phyloP scores from a whole-genome alignment of 2,797 vertebrate species.

The Sebastolobus alascanus region DNA sequence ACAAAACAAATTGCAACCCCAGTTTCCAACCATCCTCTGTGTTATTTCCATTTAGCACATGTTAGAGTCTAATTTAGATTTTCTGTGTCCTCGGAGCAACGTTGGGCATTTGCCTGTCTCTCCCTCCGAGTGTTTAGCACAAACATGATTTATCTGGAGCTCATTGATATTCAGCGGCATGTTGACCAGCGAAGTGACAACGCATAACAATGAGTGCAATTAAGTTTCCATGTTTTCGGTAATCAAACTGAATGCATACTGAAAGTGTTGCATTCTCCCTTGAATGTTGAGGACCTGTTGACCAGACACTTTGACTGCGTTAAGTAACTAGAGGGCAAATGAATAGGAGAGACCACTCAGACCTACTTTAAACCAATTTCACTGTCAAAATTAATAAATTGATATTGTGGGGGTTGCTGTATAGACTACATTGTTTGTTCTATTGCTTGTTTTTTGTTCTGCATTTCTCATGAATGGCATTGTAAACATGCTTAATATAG shows the following conservation, averaged over 20 bases:
- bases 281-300: conserved; percentile 67
- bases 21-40: conserved; percentile 21
- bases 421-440: background rate
- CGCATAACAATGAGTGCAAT: conserved; percentile 83
- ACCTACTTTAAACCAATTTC: background rate
- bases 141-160: conserved; percentile 74
- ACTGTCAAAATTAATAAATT: background rate
- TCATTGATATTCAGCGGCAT: conserved; percentile 79
- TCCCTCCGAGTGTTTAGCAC: conserved; percentile 64
- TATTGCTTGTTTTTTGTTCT: background rate
- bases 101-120: conserved; percentile 69
- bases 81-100: conserved; percentile 71
- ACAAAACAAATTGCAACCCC: conserved; percentile 45
- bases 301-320: conserved; percentile 39
- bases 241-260: conserved; percentile 74
- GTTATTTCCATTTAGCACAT: conserved; percentile 51
- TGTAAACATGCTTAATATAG: background rate
- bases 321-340: conserved; percentile 24
- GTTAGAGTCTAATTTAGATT: conserved; percentile 57
- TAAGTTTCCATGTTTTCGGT: conserved; percentile 75
- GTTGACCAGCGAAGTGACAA: conserved; percentile 77
- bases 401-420: background rate
- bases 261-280: conserved; percentile 58
- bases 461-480: background rate
- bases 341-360: conserved; percentile 1